A percentile compares a stretch with the other conserved stretches of the same genome.
Evolutionary conservation across 2,888 invertebrate species (phyloP).

Genomic region (Cataglyphis rosenhaueri): DNA sequence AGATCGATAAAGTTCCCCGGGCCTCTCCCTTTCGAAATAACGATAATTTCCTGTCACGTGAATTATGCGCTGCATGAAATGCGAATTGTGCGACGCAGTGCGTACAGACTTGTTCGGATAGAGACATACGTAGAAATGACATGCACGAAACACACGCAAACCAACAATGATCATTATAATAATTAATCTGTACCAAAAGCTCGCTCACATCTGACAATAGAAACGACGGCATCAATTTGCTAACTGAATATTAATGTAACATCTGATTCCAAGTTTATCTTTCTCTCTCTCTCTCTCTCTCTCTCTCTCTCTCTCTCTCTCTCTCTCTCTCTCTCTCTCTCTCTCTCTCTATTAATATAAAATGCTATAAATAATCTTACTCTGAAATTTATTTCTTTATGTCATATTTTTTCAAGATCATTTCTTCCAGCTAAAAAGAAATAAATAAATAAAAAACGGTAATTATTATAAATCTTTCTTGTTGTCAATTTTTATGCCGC

Average conservation of each 20-base stretch:
- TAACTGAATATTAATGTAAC: slow-evolving; percentile 20
- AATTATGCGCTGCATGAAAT: slow-evolving; percentile 27
- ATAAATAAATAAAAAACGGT: neutral
- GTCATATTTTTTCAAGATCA: neutral
- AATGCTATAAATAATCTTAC: too few relatives aligned
- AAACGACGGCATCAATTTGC: neutral
- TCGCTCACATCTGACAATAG: slow-evolving; percentile 36
- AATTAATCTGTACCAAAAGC: slow-evolving; percentile 39
- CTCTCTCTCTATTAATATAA: neutral
- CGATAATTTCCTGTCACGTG: neutral
- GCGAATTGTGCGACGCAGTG: slow-evolving; percentile 34
- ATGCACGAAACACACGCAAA: slow-evolving; percentile 20
- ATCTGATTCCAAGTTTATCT: neutral
- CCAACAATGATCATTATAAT: slow-evolving; percentile 42
- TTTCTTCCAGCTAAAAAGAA: neutral
- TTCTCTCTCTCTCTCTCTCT: too few relatives aligned
- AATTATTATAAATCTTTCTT: neutral
- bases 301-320: too few relatives aligned
- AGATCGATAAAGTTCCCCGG: slow-evolving; percentile 22
- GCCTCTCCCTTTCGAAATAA: slow-evolving; percentile 5
- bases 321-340: too few relatives aligned
- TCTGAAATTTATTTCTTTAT: neutral
- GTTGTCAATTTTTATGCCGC: neutral
- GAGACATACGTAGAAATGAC: slow-evolving; percentile 24
- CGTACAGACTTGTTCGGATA: slow-evolving; percentile 26